Base-by-base conservation (phyloP, 1,140 invertebrate species). In the Macrobrachium nipponense region DNA sequence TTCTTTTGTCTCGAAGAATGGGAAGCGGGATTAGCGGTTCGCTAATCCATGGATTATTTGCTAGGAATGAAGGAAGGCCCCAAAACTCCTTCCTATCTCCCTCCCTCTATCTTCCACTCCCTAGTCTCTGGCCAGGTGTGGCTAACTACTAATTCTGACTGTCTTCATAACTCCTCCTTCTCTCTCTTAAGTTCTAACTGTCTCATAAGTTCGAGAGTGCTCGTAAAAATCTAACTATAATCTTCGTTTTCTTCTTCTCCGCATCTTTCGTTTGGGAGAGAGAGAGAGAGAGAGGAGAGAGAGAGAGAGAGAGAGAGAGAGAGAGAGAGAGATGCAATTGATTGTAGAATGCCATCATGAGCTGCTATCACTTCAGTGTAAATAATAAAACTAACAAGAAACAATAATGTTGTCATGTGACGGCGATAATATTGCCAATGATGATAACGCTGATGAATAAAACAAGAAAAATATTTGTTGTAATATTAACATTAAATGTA, bases 51-150 rank as follows among this genome's bases (percentile, higher is more conserved):
- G 51, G 51, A 51, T 51, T 51, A 51, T 51, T 51, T 51, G 51
- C 51, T 51, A 51, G 51, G 51, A 51, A 51, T 51, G 8, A 51
- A 51, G 51, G 5, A 6, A 14, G 14, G 4, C 18, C 64, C 2
- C 10, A 20, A n/a, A 20, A n/a, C 8, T 10, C 8, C 10, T 61
- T 59, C 59, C 76, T 78, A 18, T 61, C 76, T 78, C 76, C 58
- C 59, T 60, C 51, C 14, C 75, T 23, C 36, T 80, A n/a, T 43
- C 78, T 80, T 58, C n/a, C 78, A 66, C 60, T 80, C 78, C 23
- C 76, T 60, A 17, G 15, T 51, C 51, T 51, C 51, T 51, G 51
- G 8, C 51, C 51, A 51, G 51, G 51, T 51, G 51, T 51, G 51
- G 51, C 51, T 51, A 51, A 51, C 51, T 51, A 51, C 59, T 44